These are phyloP conservation scores for Ctenopoma multispine DNA, from an alignment of 2,797 vertebrate genomes.

Conservation along the genomic window DNA sequence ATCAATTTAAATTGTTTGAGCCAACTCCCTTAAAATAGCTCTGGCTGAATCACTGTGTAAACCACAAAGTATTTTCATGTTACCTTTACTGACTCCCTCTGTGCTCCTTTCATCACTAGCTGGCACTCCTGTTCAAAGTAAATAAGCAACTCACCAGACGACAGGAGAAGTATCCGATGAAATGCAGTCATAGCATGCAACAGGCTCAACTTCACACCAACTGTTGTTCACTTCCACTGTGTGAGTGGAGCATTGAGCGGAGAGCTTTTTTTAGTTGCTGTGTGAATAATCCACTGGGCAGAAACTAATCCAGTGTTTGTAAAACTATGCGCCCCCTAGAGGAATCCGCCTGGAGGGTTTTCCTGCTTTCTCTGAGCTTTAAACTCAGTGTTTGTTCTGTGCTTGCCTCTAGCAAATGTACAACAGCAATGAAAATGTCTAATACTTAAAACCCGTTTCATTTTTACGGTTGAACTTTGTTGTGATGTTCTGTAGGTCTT, in stretches of 20 bases:
- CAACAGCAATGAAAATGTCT: background rate
- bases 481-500: background rate
- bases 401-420: background rate
- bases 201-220: conserved; percentile 48
- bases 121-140: conserved; percentile 3
- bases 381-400: background rate
- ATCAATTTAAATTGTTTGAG: background rate
- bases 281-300: conserved; percentile 75
- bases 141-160: conserved; percentile 77
- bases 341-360: conserved; percentile 26
- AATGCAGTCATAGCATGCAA: conserved; percentile 72
- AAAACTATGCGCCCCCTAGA: conserved; percentile 50
- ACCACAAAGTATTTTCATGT: background rate
- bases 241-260: conserved; percentile 42
- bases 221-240: conserved; percentile 45
- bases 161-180: conserved; percentile 73
- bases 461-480: background rate
- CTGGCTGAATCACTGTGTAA: conserved; percentile 14
- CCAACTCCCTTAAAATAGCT: background rate
- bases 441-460: background rate
- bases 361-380: background rate
- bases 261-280: conserved; percentile 74
- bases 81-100: background rate
- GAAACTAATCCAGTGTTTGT: conserved; percentile 58
- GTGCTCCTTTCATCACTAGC: background rate